phyloP scores from a whole-genome alignment of 2,113 vertebrate species.

The Mus pahari region DNA sequence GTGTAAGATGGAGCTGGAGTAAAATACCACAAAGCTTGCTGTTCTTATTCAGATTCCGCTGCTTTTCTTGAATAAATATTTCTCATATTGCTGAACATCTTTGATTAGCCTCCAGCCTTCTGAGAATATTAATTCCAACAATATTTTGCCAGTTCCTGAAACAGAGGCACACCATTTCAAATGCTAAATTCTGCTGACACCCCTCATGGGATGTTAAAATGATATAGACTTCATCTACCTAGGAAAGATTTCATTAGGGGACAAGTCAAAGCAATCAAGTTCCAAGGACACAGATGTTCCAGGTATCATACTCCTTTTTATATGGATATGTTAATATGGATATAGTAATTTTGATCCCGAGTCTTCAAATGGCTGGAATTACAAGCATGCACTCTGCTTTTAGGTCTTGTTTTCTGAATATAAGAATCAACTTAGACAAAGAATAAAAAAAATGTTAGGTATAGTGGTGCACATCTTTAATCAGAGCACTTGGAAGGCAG shows the following conservation, averaged over 20 bases:
- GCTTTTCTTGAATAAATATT: conserved; percentile 28
- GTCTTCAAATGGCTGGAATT: not conserved
- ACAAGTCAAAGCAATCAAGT: conserved; percentile 27
- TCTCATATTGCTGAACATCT: not conserved
- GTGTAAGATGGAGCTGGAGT: not conserved
- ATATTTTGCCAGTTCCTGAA: not conserved
- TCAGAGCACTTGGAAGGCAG: not conserved
- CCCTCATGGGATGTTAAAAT: conserved; percentile 15
- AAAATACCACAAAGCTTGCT: conserved; percentile 14
- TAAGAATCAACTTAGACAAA: conserved; percentile 37
- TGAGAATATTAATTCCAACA: conserved; percentile 6
- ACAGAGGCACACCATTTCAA: not conserved
- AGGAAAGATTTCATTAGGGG: conserved; percentile 21
- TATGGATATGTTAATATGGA: not conserved
- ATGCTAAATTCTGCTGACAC: not conserved
- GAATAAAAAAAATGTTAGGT: not conserved
- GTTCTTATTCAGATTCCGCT: conserved; percentile 8
- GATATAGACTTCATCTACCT: conserved; percentile 9
- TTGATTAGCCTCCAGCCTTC: not conserved
- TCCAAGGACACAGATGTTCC: not conserved
- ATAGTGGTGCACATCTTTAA: not conserved
- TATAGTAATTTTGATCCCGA: not conserved
- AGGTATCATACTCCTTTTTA: not conserved
- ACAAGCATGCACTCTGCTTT: not conserved
- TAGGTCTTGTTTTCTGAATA: conserved; percentile 27